These are phyloP conservation scores for Anseranas semipalmata DNA, from an alignment of 2,113 vertebrate genomes.

Conservation along the genomic window DNA sequence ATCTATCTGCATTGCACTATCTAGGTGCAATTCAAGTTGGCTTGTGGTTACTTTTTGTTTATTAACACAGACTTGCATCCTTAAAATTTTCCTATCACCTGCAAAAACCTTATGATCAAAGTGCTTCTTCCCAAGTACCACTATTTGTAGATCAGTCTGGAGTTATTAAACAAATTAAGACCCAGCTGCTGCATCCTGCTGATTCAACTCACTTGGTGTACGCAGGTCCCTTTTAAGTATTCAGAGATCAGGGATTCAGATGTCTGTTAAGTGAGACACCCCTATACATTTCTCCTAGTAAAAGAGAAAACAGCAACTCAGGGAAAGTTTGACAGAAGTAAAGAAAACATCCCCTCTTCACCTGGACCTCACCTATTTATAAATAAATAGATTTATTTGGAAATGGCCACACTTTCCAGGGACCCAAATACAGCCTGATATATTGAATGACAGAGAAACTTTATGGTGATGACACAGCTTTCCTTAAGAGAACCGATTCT, in stretches of 20 bases:
- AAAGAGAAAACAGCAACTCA: not conserved
- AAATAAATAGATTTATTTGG: not conserved
- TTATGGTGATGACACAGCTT: not conserved
- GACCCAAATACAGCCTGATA: not conserved
- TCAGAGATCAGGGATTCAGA: not conserved
- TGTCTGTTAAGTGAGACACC: not conserved
- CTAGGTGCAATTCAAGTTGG: not conserved
- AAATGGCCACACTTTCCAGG: not conserved
- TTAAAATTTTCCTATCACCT: not conserved
- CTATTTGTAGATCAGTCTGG: not conserved
- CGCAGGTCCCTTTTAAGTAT: not conserved
- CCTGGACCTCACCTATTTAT: too few relatives aligned
- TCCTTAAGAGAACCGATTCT: not conserved
- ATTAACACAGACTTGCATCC: not conserved
- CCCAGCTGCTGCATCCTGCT: not conserved
- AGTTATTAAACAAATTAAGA: not conserved
- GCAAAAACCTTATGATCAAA: not conserved
- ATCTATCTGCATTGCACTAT: not conserved
- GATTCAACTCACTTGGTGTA: not conserved
- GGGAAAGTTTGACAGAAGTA: not conserved
- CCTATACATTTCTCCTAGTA: not conserved
- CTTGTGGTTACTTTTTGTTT: not conserved
- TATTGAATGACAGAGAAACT: not conserved
- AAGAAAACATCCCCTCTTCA: not conserved
- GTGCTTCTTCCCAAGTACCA: not conserved